Percentiles rank a stretch among this genome's conserved stretches.
Evolutionary conservation across 2,113 vertebrate genomes (phyloP).

Genomic region (Amphiprion ocellaris): DNA sequence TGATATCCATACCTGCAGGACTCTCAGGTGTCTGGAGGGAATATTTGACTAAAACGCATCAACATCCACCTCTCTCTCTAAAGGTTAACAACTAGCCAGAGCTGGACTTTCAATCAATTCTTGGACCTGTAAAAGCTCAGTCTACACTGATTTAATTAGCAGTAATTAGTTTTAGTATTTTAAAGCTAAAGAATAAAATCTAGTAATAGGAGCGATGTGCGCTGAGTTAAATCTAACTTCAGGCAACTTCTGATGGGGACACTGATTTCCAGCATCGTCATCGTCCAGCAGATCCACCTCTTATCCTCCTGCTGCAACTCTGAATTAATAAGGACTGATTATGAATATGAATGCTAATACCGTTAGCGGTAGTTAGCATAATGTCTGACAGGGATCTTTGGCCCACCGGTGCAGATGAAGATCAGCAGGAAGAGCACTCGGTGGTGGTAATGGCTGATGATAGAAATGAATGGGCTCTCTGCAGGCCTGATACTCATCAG

Average conservation of each 20-base stretch:
- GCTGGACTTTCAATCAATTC: too few relatives aligned
- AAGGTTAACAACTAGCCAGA: too few relatives aligned
- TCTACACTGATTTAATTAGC: too few relatives aligned
- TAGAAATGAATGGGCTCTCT: conserved; percentile 47
- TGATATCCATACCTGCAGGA: too few relatives aligned
- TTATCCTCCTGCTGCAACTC: background rate
- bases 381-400: conserved; percentile 44
- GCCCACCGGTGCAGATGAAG: conserved; percentile 49
- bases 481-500: conserved; percentile 52
- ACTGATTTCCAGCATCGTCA: background rate
- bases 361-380: background rate
- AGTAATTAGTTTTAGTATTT: too few relatives aligned
- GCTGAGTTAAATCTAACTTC: background rate
- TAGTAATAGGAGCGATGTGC: too few relatives aligned
- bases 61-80: too few relatives aligned
- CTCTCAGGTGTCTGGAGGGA: too few relatives aligned
- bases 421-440: conserved; percentile 55
- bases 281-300: background rate
- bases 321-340: background rate
- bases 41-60: too few relatives aligned
- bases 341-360: conserved; percentile 2
- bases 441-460: conserved; percentile 56
- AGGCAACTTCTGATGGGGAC: background rate
- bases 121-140: too few relatives aligned
- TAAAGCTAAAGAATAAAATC: too few relatives aligned